These are phyloP conservation scores for Ardeotis arabs DNA, from an alignment of 2,113 vertebrate species.

Conservation along the genomic window DNA sequence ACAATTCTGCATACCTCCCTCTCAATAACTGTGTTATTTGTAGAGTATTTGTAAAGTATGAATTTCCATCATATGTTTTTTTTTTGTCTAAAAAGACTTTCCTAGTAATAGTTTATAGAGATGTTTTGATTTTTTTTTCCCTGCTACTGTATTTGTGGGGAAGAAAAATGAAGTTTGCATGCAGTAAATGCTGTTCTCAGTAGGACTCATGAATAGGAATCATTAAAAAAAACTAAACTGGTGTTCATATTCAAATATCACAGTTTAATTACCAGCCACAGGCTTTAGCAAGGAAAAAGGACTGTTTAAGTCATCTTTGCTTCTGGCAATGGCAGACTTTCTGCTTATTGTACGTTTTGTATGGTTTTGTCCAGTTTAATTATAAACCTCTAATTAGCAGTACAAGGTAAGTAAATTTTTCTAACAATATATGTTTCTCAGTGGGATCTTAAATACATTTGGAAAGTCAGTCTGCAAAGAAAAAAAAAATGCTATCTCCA, in stretches of 20 bases:
- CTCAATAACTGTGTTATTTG: background rate
- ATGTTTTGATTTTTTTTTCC: background rate
- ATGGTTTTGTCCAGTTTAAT: slow-evolving; percentile 22
- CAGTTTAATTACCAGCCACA: slow-evolving; percentile 10
- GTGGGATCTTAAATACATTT: background rate
- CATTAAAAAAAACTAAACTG: background rate
- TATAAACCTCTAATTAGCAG: background rate
- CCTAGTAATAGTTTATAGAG: background rate
- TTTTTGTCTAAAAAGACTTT: background rate
- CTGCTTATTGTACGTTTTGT: background rate
- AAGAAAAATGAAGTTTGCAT: background rate
- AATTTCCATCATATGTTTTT: background rate
- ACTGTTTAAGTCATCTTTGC: background rate
- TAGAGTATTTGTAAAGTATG: background rate
- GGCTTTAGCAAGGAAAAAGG: background rate
- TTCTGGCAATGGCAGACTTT: background rate
- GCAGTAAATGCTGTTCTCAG: background rate
- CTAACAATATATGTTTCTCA: background rate
- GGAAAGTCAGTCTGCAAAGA: background rate
- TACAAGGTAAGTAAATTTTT: background rate
- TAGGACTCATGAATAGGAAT: background rate
- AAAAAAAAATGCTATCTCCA: background rate
- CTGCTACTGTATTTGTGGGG: background rate
- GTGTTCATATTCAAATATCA: background rate
- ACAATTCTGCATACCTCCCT: background rate